Conservation (phyloP, 1,140 invertebrate species). For the Pogonomyrmex barbatus region DNA sequence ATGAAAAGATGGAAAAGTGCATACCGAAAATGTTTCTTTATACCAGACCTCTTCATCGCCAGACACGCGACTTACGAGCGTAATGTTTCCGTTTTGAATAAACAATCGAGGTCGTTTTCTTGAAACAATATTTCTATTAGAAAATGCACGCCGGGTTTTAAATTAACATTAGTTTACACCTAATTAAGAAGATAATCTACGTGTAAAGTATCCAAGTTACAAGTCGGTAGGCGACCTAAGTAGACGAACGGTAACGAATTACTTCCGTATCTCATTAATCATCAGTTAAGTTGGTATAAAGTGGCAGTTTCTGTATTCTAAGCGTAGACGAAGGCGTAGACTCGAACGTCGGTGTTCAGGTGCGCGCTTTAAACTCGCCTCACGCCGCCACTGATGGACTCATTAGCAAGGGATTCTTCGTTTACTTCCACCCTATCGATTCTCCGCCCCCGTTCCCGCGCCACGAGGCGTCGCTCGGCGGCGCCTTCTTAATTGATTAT, state of each 20-base stretch:
- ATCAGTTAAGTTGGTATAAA: conserved; percentile 45
- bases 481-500: conserved; percentile 61
- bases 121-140: background rate
- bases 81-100: background rate
- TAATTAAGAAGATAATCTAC: conserved; percentile 36
- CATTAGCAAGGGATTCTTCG: conserved; percentile 65
- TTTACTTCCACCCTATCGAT: conserved; percentile 44
- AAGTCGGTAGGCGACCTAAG: background rate
- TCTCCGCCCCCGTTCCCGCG: background rate
- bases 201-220: conserved; percentile 9
- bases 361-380: conserved; percentile 51
- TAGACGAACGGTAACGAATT: conserved; percentile 24
- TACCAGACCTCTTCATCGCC: background rate
- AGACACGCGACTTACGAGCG: background rate
- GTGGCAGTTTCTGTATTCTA: conserved; percentile 20
- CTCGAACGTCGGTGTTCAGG: conserved; percentile 10
- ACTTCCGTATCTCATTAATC: conserved; percentile 34
- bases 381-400: conserved; percentile 49
- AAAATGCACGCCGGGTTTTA: background rate
- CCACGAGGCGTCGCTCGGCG: conserved; percentile 3
- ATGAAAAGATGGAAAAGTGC: background rate
- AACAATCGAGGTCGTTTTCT: too few relatives aligned
- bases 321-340: background rate
- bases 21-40: background rate
- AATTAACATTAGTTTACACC: background rate